phyloP scores from a whole-genome alignment of 2,888 invertebrate species.

The Eilema depressum region DNA sequence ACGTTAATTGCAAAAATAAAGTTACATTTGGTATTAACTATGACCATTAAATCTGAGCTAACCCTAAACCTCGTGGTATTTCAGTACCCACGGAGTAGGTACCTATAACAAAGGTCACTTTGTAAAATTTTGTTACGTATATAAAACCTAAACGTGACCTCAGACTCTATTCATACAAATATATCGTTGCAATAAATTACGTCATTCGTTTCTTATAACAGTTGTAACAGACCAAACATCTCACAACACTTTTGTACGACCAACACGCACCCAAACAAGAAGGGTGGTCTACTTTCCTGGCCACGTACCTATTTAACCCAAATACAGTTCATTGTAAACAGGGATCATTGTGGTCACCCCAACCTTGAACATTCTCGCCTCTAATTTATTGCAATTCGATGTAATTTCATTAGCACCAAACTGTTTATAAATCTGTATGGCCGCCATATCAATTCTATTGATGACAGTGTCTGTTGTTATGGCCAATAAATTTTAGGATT shows the following conservation, averaged over 20 bases:
- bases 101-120: constrained; percentile 20
- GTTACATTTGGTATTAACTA: constrained; percentile 21
- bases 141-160: constrained; percentile 41
- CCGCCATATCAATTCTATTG: constrained; percentile 73
- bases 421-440: constrained; percentile 78
- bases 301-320: constrained; percentile 69
- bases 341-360: constrained; percentile 69
- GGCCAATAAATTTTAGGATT: constrained; percentile 84
- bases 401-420: constrained; percentile 82
- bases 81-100: constrained; percentile 10
- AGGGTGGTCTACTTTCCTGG: constrained; percentile 75
- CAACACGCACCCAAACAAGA: constrained; percentile 65
- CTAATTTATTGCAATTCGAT: constrained; percentile 81
- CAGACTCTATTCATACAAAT: constrained; percentile 46
- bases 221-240: constrained; percentile 55
- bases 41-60: constrained; percentile 18
- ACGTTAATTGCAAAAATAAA: constrained; percentile 11
- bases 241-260: constrained; percentile 53
- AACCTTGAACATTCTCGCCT: constrained; percentile 67
- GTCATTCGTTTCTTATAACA: constrained; percentile 31
- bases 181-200: constrained; percentile 64
- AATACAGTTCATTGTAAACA: constrained; percentile 71
- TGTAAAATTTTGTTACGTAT: constrained; percentile 36
- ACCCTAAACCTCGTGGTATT: constrained; percentile 13
- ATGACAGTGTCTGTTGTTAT: constrained; percentile 78